Conservation (phyloP, 2,797 vertebrate species). For the Brachymystax lenok region DNA sequence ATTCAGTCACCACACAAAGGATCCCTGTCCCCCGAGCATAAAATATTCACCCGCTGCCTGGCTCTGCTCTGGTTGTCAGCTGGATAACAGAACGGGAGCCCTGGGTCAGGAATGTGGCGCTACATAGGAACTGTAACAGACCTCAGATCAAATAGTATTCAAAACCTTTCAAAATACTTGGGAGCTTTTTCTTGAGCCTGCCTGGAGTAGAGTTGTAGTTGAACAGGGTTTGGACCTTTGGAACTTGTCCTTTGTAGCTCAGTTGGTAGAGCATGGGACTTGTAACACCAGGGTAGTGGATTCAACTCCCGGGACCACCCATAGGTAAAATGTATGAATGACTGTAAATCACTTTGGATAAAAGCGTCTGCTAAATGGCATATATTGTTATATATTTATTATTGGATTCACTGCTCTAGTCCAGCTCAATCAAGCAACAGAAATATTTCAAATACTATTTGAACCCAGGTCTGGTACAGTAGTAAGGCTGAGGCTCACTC, state of each 20-base stretch:
- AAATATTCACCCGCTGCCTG: conserved; percentile 69
- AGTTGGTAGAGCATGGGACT: too few species aligned
- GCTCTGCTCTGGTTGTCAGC: conserved; percentile 17
- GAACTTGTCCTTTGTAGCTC: background rate
- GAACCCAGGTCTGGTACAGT: background rate
- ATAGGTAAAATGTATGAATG: too few species aligned
- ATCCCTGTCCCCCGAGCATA: conserved; percentile 54
- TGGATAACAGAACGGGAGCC: conserved; percentile 1
- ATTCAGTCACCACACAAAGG: conserved; percentile 61
- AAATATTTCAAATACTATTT: background rate
- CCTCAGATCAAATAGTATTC: background rate
- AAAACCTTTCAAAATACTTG: background rate
- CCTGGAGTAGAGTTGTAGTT: background rate
- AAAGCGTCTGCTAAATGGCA: too few species aligned
- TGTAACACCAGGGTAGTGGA: too few species aligned
- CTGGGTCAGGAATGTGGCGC: background rate
- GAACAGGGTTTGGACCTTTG: background rate
- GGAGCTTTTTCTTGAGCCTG: background rate
- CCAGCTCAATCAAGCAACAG: background rate
- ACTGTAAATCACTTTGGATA: too few species aligned
- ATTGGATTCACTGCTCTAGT: background rate
- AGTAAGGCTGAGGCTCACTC: conserved; percentile 20
- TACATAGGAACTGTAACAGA: background rate
- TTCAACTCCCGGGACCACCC: too few species aligned
- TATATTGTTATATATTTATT: too few species aligned